Percentiles rank a stretch among this genome's conserved stretches.
phyloP scores from a whole-genome alignment of 2,888 invertebrate genomes.

The Drosophila sordidula region DNA sequence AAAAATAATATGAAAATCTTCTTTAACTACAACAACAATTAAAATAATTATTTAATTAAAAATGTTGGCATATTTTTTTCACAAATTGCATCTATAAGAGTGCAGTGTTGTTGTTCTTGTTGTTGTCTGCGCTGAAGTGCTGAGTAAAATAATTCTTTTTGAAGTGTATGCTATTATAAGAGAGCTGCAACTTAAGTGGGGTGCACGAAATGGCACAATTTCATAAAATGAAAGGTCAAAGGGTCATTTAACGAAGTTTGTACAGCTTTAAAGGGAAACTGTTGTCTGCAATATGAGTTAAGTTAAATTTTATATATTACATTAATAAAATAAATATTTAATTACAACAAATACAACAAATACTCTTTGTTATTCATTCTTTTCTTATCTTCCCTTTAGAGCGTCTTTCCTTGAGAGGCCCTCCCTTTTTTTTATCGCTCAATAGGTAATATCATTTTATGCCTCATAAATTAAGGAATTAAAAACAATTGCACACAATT shows the following conservation, averaged over 20 bases:
- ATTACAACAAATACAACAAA: no score
- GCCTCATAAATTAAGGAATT: conserved; percentile 47
- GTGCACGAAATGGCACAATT: conserved; percentile 25
- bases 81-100: conserved; percentile 57
- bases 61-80: conserved; percentile 46
- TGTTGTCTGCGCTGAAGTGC: conserved; percentile 26
- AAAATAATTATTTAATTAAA: conserved; percentile 76
- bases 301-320: no score
- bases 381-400: no score
- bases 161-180: conserved; percentile 41
- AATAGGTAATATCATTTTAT: conserved; percentile 36
- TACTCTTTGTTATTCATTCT: no score
- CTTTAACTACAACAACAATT: conserved; percentile 66
- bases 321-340: neutral
- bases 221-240: conserved; percentile 39
- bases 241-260: conserved; percentile 19
- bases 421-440: neutral
- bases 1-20: conserved; percentile 61
- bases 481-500: conserved; percentile 46
- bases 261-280: neutral
- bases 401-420: neutral
- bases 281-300: neutral
- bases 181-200: conserved; percentile 10
- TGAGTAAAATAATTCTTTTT: conserved; percentile 63
- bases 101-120: conserved; percentile 11